Percentiles rank a stretch among this genome's conserved stretches.
Evolutionary conservation across 2,113 vertebrate species (phyloP).

Genomic region (Blennius ocellaris): DNA sequence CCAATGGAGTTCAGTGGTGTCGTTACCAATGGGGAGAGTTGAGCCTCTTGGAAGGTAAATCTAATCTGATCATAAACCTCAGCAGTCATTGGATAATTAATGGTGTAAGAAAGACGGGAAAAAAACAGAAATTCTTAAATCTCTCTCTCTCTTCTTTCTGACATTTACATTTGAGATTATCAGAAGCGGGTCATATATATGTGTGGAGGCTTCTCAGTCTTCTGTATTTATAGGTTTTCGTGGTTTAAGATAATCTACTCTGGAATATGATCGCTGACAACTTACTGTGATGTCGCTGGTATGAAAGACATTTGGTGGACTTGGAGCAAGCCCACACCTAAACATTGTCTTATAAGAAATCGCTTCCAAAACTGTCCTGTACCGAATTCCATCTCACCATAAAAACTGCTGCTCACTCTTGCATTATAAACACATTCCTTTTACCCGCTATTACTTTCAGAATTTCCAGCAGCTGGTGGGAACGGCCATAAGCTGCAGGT

Average conservation of each 20-base stretch:
- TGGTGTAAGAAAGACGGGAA: background rate
- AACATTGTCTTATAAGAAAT: background rate
- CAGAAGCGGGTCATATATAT: background rate
- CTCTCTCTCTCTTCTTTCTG: constrained; percentile 1
- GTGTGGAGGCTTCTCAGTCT: background rate
- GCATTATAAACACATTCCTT: constrained; percentile 26
- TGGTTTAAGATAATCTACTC: too few relatives aligned
- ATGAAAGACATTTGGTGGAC: too few relatives aligned
- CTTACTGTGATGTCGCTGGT: too few relatives aligned
- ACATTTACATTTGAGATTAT: constrained; percentile 1
- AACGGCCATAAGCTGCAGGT: constrained; percentile 58
- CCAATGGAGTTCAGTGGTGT: too few relatives aligned
- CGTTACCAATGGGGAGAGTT: background rate
- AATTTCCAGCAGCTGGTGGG: constrained; percentile 56
- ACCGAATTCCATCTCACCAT: background rate
- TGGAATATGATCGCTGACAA: too few relatives aligned
- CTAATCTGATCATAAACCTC: background rate
- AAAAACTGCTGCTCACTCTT: background rate
- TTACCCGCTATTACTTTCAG: constrained; percentile 31
- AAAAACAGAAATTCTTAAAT: background rate
- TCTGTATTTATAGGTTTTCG: too few relatives aligned
- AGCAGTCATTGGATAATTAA: background rate
- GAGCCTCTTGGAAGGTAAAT: background rate
- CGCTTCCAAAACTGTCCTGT: background rate
- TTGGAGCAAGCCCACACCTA: background rate